A percentile compares a stretch with the other conserved stretches of the same genome.
phyloP scores from a whole-genome alignment of 1,140 invertebrate species.

The Sitophilus oryzae region DNA sequence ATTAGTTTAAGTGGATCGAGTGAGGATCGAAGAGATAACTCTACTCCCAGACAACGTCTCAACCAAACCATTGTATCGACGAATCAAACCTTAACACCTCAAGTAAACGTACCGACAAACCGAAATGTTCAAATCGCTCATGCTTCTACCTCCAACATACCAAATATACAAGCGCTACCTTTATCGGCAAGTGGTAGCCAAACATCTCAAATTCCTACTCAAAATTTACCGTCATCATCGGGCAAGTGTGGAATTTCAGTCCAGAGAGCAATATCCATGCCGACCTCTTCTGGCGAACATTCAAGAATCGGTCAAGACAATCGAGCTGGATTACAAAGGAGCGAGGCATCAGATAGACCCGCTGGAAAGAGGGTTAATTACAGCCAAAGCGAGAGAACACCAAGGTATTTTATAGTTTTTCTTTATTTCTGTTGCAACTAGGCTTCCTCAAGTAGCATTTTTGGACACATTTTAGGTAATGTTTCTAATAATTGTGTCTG shows the following conservation, averaged over 20 bases:
- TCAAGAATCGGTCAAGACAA: slow-evolving; percentile 33
- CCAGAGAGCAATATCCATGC: slow-evolving; percentile 43
- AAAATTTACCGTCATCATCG: slow-evolving; percentile 16
- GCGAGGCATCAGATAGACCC: neutral
- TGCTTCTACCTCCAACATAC: slow-evolving; percentile 4
- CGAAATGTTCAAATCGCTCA: slow-evolving; percentile 7
- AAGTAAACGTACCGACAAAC: slow-evolving; percentile 5
- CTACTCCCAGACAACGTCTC: neutral
- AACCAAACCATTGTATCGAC: neutral
- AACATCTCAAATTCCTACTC: slow-evolving; percentile 5
- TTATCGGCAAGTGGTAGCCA: slow-evolving; percentile 2
- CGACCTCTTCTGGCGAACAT: slow-evolving; percentile 41
- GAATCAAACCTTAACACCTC: slow-evolving; percentile 1
- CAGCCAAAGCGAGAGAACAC: slow-evolving; percentile 40
- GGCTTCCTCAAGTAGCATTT: no score
- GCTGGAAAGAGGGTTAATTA: slow-evolving; percentile 25
- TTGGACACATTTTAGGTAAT: no score
- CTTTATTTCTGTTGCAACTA: no score
- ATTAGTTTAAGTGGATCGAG: slow-evolving; percentile 6
- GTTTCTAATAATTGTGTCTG: no score
- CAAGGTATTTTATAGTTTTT: no score
- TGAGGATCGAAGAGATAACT: slow-evolving; percentile 9
- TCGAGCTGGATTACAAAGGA: slow-evolving; percentile 8
- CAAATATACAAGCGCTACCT: slow-evolving; percentile 8
- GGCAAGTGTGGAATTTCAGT: slow-evolving; percentile 11